Conservation (phyloP, 2,797 vertebrate species). For the Sebastes aleutianus region DNA sequence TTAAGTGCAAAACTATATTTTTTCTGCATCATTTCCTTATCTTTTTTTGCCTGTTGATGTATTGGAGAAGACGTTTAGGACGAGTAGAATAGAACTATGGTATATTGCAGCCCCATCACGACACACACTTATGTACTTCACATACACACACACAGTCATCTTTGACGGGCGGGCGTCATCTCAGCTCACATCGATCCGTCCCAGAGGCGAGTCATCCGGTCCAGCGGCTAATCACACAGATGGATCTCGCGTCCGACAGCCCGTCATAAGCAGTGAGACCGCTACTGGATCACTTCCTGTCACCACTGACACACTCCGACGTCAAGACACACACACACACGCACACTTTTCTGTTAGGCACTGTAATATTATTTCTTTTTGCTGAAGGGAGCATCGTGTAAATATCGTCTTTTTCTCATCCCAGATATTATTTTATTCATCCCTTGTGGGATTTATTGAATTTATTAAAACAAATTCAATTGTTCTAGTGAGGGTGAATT, state of each 20-base stretch:
- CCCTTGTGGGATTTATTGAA: background rate
- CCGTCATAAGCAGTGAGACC: constrained; percentile 43
- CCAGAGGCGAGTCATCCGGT: constrained; percentile 13
- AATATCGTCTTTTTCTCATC: background rate
- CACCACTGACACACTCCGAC: background rate
- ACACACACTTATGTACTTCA: background rate
- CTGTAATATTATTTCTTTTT: background rate
- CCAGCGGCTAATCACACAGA: constrained; percentile 63
- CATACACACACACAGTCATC: background rate
- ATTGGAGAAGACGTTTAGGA: background rate
- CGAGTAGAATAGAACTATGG: background rate
- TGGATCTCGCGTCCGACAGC: constrained; percentile 59
- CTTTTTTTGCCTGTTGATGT: background rate
- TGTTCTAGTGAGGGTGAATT: too few species aligned
- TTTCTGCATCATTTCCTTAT: background rate
- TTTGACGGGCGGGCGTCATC: background rate
- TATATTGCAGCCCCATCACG: background rate
- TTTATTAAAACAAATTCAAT: background rate
- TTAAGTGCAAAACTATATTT: background rate
- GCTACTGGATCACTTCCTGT: constrained; percentile 60
- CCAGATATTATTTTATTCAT: background rate
- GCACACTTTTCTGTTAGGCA: background rate
- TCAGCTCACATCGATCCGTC: constrained; percentile 45
- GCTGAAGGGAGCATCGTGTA: background rate
- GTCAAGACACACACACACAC: background rate